Evolutionary conservation across 35 echinoderm and acorn worm genomes (phyloP), one percentile per base, ranked within the genome.

Genomic region (Heliocidaris tuberculata): DNA sequence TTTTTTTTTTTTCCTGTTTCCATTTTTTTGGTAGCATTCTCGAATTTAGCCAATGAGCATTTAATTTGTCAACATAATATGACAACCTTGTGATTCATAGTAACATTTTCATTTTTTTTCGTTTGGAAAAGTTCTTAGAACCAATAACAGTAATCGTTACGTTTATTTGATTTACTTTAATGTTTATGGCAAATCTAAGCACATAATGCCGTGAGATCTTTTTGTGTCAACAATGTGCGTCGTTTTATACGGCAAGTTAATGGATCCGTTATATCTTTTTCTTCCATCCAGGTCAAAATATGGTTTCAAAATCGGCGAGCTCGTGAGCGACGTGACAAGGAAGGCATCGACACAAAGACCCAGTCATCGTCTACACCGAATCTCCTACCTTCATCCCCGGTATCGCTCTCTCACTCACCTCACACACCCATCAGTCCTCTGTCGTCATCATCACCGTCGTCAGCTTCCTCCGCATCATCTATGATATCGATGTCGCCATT

Each of bases 261-360:
- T 42, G 35, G 35, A 42, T 42, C 35, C 50, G 47, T 59, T 31
- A 10, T 59, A n/a, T 95, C 9, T 86, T 95, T 71, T 97, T 47
- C 93, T 95, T 48, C 90, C 71, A 31, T 93, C 30, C 95, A 99
- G 98, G 98, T 99, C 59, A 99, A 99, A 90, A 99, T 99, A 88
- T 97, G 98, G 97, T 99, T 99, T 86, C 97, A 97, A 94, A 99
- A 97, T 60, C 47, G 97, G 56, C 94, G 97, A 31, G 97, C 98
- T 17, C 93, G 98, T 24, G 98, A 99, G 95, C 93, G 98, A 16
- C 95, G 98, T 19, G 97, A 97, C 86, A 97, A 97, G 88, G 98
- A 99, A 94, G 96, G 95, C 21, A 95, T 95, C 21, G 97, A 96
- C 32, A 11, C 48, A 30, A 93, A 93, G 13, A 11, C 19, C 16